Conservation (phyloP, 2,888 invertebrate species). For the Parapristionchus giblindavisi region DNA sequence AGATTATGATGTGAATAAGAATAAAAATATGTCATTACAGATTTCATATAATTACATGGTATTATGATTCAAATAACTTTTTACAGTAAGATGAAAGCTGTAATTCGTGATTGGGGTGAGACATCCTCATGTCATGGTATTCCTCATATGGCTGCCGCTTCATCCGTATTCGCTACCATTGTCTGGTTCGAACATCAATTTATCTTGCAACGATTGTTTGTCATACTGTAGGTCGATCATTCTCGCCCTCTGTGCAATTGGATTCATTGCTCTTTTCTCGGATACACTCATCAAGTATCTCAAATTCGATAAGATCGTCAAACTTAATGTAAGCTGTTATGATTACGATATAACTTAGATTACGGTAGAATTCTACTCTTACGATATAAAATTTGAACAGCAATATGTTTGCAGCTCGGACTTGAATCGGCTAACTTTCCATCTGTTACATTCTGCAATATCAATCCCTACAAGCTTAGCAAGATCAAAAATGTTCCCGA, state of each 20-base stretch:
- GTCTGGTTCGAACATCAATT: constrained; percentile 16
- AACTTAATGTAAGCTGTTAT: constrained; percentile 49
- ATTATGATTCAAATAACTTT: too few species aligned
- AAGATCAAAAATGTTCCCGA: constrained; percentile 50
- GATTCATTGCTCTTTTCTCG: constrained; percentile 56
- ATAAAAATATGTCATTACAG: too few species aligned
- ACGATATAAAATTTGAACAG: not conserved
- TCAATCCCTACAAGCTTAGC: constrained; percentile 59
- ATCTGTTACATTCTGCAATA: constrained; percentile 61
- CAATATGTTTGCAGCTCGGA: constrained; percentile 50
- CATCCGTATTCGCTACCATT: constrained; percentile 37
- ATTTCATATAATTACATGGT: too few species aligned
- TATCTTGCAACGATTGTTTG: too few species aligned
- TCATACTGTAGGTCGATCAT: constrained; percentile 50
- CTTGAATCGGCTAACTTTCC: constrained; percentile 54
- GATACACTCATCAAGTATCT: constrained; percentile 52
- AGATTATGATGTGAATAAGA: too few species aligned
- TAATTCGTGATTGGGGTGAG: constrained; percentile 56
- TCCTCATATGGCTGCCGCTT: constrained; percentile 56
- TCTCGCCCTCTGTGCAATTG: constrained; percentile 50
- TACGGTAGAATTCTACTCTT: too few species aligned
- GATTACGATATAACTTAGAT: too few species aligned
- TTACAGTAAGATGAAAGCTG: constrained; percentile 52
- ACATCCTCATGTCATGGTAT: constrained; percentile 56
- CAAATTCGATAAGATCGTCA: constrained; percentile 52